Percentiles rank a stretch among this genome's conserved stretches.
Conservation (phyloP, 1,140 invertebrate genomes). For the Hylaeus anthracinus region DNA sequence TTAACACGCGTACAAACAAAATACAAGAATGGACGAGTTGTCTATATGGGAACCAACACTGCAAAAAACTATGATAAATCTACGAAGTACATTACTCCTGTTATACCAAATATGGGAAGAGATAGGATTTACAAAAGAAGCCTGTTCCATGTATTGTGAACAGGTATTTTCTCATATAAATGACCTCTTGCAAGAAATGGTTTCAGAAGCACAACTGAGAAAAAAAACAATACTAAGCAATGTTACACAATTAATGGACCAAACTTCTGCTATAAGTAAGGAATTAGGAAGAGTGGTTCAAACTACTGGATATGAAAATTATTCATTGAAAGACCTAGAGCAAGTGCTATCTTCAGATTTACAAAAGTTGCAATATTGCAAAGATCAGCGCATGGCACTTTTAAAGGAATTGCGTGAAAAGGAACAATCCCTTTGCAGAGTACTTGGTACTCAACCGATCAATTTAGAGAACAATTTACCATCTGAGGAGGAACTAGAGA, state of each 20-base stretch:
- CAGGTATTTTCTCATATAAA: conserved; percentile 58
- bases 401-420: conserved; percentile 65
- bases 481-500: conserved; percentile 79
- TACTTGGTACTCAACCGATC: conserved; percentile 59
- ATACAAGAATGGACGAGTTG: conserved; percentile 22
- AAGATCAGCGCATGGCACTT: conserved; percentile 68
- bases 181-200: conserved; percentile 71
- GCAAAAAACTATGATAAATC: background rate
- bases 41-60: conserved; percentile 20
- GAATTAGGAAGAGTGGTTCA: conserved; percentile 64
- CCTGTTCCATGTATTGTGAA: conserved; percentile 44
- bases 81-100: conserved; percentile 5
- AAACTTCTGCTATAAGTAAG: conserved; percentile 57
- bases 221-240: conserved; percentile 60
- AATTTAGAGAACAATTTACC: conserved; percentile 72
- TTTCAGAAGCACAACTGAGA: conserved; percentile 65
- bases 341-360: conserved; percentile 63
- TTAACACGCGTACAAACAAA: background rate
- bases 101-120: conserved; percentile 63
- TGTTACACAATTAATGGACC: conserved; percentile 62
- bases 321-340: conserved; percentile 67
- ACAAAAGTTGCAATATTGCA: conserved; percentile 60
- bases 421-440: conserved; percentile 65
- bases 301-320: conserved; percentile 59
- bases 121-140: conserved; percentile 54